Evolutionary conservation across 37 sponge, comb jelly and placozoan species (phyloP), one percentile per base, ranked within the genome.

Genomic region (Ianthella basta): DNA sequence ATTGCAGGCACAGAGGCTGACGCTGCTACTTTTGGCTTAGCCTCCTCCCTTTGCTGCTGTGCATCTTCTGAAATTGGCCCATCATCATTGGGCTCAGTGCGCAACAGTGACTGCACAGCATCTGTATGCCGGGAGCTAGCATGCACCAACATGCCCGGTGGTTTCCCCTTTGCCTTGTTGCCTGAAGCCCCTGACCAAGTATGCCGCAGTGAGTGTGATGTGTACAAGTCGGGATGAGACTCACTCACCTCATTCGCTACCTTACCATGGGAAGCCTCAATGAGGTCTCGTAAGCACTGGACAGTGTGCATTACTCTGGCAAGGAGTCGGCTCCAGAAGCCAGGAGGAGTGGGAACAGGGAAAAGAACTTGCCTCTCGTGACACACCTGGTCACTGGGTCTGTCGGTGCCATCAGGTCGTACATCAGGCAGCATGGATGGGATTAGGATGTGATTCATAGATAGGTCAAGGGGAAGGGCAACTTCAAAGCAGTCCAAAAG

Each of bases 281-380:
- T 38, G 35, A 64, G 24, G 1, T 55, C 39, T 29, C 40, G 72
- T 2, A 85, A 38, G 34, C 65, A 64, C 15, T 56, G 56, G 13
- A 93, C 77, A 19, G 88, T 83, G 83, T 89, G 90, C 88, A 96
- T 88, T 21, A 94, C 67, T 12, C 97, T 82, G 0, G 97, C 89
- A 21, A 96, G 80, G 38, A 96, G 88, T 20, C 97, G 80, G 82
- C 92, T 92, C 97, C 97, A 96, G 81, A 94, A 94, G 23, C 97
- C 94, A 19, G 92, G 90, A 15, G 97, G 97, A 3, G 78, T 53
- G 20, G 78, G 54, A 19, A 75, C 54, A 39, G 33, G 24, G 25
- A 75, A 84, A 1, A 66, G 56, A 38, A 84, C 44, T 32, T 84
- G 69, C 29, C 84, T 72, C 67, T 63, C 41, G 16, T 64, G 37